These are phyloP conservation scores for Choloepus didactylus DNA, from an alignment of 2,797 vertebrate genomes.

Conservation along the genomic window DNA sequence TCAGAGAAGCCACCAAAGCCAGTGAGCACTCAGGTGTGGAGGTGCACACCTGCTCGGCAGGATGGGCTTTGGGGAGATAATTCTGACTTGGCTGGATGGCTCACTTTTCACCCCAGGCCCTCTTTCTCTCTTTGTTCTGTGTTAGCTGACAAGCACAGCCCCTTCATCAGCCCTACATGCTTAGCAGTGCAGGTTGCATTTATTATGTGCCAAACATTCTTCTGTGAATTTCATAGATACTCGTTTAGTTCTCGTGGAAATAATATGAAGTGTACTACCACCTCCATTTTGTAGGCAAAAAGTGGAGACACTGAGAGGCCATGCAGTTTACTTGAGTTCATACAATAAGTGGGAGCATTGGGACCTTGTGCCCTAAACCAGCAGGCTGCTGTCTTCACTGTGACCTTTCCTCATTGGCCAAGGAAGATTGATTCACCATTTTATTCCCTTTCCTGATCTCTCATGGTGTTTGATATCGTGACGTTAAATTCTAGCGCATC, in stretches of 20 bases:
- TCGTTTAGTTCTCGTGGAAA: neutral
- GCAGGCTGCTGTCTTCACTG: neutral
- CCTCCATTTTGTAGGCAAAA: neutral
- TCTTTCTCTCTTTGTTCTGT: neutral
- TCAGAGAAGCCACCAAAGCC: neutral
- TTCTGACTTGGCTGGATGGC: neutral
- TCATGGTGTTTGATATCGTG: rapidly evolving
- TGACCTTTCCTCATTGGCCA: neutral
- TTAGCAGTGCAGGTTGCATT: neutral
- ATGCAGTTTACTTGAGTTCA: neutral
- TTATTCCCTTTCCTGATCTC: neutral
- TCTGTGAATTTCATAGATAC: neutral
- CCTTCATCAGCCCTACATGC: neutral
- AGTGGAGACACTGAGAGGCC: neutral
- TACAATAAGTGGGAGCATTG: neutral
- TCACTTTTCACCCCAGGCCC: neutral
- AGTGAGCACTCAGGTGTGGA: neutral
- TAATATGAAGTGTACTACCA: neutral
- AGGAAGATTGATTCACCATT: neutral
- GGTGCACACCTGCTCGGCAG: neutral
- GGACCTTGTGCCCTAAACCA: too few species aligned
- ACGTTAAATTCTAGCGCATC: neutral
- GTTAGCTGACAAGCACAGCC: neutral
- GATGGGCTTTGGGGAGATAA: neutral
- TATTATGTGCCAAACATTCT: neutral